Percentiles rank a stretch among this genome's conserved stretches.
These are phyloP conservation scores for Hiodon tergisus DNA, from an alignment of 2,113 vertebrate genomes.

Conservation along the genomic window DNA sequence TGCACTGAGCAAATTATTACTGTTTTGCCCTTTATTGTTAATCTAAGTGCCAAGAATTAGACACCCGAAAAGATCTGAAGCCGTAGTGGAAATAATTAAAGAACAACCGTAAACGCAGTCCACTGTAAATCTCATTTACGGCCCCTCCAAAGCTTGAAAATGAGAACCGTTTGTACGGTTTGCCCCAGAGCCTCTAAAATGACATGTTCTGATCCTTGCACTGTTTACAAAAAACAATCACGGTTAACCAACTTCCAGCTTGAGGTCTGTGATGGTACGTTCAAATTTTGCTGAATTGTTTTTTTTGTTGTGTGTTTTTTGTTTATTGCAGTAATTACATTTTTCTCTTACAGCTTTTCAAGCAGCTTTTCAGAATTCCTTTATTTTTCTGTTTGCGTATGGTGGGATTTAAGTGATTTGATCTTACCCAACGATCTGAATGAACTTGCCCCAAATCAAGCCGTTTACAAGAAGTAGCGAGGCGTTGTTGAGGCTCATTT, in stretches of 20 bases:
- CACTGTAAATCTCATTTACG: constrained; percentile 15
- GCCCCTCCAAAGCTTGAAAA: background rate
- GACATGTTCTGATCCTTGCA: background rate
- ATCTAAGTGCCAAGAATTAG: constrained; percentile 8
- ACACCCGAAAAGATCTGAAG: background rate
- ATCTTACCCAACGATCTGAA: background rate
- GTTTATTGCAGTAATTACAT: too few relatives aligned
- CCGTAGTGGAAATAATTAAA: constrained; percentile 16
- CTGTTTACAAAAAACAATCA: background rate
- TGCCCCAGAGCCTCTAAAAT: background rate
- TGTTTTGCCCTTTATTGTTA: constrained; percentile 13
- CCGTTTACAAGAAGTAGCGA: constrained; percentile 1
- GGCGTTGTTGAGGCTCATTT: constrained; percentile 6
- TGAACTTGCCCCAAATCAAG: background rate
- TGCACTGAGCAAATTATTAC: background rate
- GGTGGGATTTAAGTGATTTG: background rate
- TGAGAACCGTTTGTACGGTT: background rate
- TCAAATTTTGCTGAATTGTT: too few relatives aligned
- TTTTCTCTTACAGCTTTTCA: too few relatives aligned
- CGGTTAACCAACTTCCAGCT: background rate
- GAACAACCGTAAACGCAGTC: background rate
- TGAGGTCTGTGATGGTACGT: background rate
- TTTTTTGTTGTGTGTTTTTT: too few relatives aligned
- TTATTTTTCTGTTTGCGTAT: background rate
- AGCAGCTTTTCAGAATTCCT: background rate